Percentiles rank a stretch among this genome's conserved stretches.
phyloP scores from a whole-genome alignment of 1,140 invertebrate genomes.

The Lethrus apterus region DNA sequence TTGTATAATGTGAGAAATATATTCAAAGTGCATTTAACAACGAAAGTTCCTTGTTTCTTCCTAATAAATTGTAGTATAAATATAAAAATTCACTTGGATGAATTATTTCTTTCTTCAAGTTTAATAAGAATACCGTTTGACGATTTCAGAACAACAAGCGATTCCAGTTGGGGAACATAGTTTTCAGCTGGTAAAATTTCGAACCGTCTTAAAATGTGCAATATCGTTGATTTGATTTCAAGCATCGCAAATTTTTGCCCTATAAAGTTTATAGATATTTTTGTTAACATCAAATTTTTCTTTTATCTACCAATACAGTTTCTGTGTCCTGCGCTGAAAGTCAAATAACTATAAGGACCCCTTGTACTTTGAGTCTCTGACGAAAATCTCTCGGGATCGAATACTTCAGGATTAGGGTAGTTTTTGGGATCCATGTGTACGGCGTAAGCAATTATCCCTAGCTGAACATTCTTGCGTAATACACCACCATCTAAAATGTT shows the following conservation, averaged over 20 bases:
- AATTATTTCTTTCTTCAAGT: background rate
- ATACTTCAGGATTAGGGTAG: background rate
- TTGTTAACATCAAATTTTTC: background rate
- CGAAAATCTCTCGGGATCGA: background rate
- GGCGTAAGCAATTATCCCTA: background rate
- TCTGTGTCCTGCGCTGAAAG: constrained; percentile 6
- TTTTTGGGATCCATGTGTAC: background rate
- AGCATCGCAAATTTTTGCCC: constrained; percentile 3
- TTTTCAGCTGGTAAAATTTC: background rate
- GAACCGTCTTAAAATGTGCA: background rate
- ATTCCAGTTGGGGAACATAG: background rate
- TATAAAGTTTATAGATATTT: background rate
- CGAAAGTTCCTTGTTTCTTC: too few species aligned
- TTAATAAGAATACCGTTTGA: background rate
- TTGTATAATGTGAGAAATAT: too few species aligned
- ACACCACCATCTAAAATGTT: background rate
- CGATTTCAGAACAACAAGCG: background rate
- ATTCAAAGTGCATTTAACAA: too few species aligned
- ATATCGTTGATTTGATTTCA: background rate
- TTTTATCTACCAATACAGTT: constrained; percentile 3
- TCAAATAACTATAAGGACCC: constrained; percentile 8
- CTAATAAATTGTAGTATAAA: too few species aligned
- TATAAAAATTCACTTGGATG: too few species aligned
- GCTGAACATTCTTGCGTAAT: background rate
- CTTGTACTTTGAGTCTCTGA: background rate